Percentiles rank a stretch among this genome's conserved stretches.
phyloP scores from a whole-genome alignment of 92 coral and sea anemone genomes.

The Heliopora coerulea region DNA sequence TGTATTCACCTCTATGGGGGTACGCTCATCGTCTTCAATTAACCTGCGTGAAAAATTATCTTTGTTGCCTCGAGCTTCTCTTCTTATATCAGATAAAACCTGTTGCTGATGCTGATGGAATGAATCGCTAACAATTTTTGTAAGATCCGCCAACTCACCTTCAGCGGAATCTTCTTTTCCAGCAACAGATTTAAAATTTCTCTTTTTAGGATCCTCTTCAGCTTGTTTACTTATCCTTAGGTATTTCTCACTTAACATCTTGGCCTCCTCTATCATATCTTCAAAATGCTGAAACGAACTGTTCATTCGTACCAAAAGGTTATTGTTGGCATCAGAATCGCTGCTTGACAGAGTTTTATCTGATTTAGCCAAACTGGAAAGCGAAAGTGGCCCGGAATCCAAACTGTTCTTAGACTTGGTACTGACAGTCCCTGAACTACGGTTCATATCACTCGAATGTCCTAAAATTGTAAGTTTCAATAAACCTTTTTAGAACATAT shows the following conservation, averaged over 20 bases:
- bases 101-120: background rate
- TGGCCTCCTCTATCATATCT: conserved; percentile 40
- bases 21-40: too few relatives aligned
- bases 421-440: conserved; percentile 15
- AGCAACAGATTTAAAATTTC: background rate
- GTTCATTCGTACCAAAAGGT: conserved; percentile 24
- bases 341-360: conserved; percentile 31
- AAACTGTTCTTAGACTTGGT: conserved; percentile 13
- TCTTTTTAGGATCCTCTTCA: background rate
- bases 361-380: conserved; percentile 9
- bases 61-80: background rate
- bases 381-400: conserved; percentile 20
- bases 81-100: background rate
- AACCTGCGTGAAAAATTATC: background rate
- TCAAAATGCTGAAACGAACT: conserved; percentile 37
- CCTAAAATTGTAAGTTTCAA: conserved; percentile 8
- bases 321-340: conserved; percentile 31
- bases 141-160: background rate
- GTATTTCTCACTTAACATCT: conserved; percentile 27
- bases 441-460: conserved; percentile 17
- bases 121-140: background rate
- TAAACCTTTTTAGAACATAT: background rate
- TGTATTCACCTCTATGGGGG: background rate
- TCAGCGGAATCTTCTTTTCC: background rate
- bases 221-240: background rate